Conservation (phyloP, 2,888 invertebrate species). For the Micoletzkya japonica region DNA sequence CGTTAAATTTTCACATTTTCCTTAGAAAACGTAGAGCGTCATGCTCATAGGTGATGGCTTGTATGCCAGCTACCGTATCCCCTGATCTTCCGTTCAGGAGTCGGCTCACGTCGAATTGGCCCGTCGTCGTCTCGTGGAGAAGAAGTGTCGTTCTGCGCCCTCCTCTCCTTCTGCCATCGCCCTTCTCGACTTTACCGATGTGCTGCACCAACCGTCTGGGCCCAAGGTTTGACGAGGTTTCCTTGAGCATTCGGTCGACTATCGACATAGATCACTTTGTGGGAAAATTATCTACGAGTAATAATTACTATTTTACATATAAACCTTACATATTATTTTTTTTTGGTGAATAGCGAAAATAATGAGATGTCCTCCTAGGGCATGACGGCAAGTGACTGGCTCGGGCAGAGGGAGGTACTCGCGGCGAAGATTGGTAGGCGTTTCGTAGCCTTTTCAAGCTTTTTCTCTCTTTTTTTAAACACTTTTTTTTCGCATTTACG, state of each 20-base stretch:
- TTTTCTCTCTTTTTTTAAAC: not conserved
- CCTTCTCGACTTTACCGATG: slow-evolving; percentile 61
- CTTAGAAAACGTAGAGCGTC: not conserved
- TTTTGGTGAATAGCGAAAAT: slow-evolving; percentile 43
- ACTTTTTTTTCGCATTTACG: not conserved
- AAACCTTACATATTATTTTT: slow-evolving; percentile 7
- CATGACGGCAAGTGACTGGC: slow-evolving; percentile 50
- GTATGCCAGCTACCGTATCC: not conserved
- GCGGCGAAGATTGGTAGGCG: not conserved
- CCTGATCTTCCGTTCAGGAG: slow-evolving; percentile 26
- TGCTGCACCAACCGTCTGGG: slow-evolving; percentile 25
- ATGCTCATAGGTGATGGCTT: not conserved
- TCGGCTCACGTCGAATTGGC: slow-evolving; percentile 51
- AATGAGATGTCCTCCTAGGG: slow-evolving; percentile 42
- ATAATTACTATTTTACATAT: not conserved
- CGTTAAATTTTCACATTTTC: too few relatives aligned
- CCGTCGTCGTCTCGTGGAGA: slow-evolving; percentile 50
- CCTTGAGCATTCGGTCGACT: not conserved
- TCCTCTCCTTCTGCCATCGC: slow-evolving; percentile 63
- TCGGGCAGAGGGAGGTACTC: slow-evolving; percentile 41
- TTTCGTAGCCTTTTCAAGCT: not conserved
- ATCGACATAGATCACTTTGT: not conserved
- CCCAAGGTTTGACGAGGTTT: not conserved
- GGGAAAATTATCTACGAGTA: not conserved
- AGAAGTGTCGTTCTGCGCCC: slow-evolving; percentile 63